Base-by-base conservation (phyloP, 2,113 vertebrate genomes). In the Genyomyrus donnyi region DNA sequence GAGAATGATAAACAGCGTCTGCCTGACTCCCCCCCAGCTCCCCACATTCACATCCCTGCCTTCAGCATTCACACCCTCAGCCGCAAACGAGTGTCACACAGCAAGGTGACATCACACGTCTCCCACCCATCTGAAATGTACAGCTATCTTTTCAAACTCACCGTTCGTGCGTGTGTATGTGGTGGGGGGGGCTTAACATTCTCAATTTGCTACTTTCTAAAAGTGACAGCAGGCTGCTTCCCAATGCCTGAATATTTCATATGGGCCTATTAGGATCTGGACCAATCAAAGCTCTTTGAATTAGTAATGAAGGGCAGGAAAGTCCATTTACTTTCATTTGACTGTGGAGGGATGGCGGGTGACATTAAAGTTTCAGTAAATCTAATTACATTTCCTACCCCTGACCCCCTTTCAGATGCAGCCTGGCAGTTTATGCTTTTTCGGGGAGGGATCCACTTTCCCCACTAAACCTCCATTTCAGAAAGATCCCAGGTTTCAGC, bases 221-320 rank as follows among this genome's bases (percentile, higher is more conserved):
- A 80, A 80, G 45, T 8, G 50, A 85, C 24, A 89, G 84, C 31
- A 84, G 35, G 6, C 88, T 56, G 48, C n/a, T 42, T 50, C 74
- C 74, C 42, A 62, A 15, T 45, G 48, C 31, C 84, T 89, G 35
- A 89, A 89, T 87, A 89, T 56, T 89, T 89, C 5, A 89, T 89
- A 15, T 27, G 70, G 85, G 35, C 27, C 48, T 89, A 89, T 83
- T 89, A 89, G 70, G 27, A 83, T 89, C 17, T 39, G 89, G 62
- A 88, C 66, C 66, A 88, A 88, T 77, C 85, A 90, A 88, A 88
- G 85, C 58, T 80, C 21, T 77, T n/a, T 90, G 21, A 90, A 90
- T 90, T 90, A 87, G 46, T 90, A 77, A 87, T 90, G 89, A 70
- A 48, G 15, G 24, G n/a, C 24, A n/a, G 21, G 27, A 53, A 77